These are phyloP conservation scores for Tricholauxania praeusta DNA, from an alignment of 2,888 invertebrate genomes.

Conservation along the genomic window DNA sequence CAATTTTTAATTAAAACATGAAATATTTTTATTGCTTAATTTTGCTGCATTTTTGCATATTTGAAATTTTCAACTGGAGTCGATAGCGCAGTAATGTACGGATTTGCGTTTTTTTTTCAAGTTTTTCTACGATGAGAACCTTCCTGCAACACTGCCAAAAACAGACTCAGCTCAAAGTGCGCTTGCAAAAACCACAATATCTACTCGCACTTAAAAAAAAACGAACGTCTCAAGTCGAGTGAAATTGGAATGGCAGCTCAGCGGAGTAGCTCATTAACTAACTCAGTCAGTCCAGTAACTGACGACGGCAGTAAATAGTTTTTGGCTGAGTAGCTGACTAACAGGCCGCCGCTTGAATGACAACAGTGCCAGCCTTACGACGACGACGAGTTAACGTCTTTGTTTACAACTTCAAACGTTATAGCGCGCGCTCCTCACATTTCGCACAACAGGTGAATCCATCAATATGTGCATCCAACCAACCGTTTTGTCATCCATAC, in stretches of 20 bases:
- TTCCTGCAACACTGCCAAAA: conserved; percentile 63
- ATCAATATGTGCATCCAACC: neutral
- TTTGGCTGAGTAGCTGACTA: conserved; percentile 1
- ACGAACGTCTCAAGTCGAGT: too few species aligned
- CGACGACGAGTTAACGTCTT: conserved; percentile 3
- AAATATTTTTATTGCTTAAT: too few species aligned
- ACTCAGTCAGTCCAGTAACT: conserved; percentile 8
- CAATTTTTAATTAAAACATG: too few species aligned
- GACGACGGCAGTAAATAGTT: neutral
- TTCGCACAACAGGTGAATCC: neutral
- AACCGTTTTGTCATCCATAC: neutral
- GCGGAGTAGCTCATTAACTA: conserved; percentile 15
- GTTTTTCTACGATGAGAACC: conserved; percentile 52
- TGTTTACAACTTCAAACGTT: conserved; percentile 9
- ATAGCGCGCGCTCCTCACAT: conserved; percentile 5
- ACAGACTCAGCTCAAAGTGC: conserved; percentile 58
- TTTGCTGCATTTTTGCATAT: too few species aligned
- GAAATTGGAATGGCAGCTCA: neutral
- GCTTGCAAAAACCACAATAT: conserved; percentile 63
- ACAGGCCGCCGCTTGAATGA: conserved; percentile 5
- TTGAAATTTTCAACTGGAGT: too few species aligned
- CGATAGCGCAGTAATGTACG: too few species aligned
- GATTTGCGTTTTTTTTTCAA: too few species aligned
- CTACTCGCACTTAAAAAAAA: conserved; percentile 24
- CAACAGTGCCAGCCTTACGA: too few species aligned